Evolutionary conservation across 2,888 invertebrate species (phyloP), one percentile per base, ranked within the genome.

Genomic region (Eurytoma adleriae): DNA sequence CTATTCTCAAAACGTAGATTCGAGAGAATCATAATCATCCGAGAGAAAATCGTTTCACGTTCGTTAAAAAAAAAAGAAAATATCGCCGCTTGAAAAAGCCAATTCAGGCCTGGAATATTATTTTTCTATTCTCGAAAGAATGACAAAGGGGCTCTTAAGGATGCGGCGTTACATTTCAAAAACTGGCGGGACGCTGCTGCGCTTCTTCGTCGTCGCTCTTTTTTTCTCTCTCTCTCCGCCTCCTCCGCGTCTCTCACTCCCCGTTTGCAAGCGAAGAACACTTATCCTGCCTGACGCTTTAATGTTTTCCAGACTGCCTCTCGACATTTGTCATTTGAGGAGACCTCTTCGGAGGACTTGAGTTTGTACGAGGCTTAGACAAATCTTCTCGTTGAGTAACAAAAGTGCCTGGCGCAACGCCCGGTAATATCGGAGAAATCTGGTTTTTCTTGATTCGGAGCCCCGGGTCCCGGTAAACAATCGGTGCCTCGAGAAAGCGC

Each of bases 241-340:
- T 59, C 66, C 16, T 68, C 18, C 52, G 40, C 52, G 40, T 57
- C 57, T 57, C 52, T 71, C 61, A 3, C 57, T 68, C 50, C 10
- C 12, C 66, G 66, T 66, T 70, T 78, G 48, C 71, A 78, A 78
- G 73, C 54, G 27, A 70, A 73, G 75, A 75, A 71, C 78, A 67
- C 75, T 79, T 68, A 68, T 75, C 71, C 67, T 67, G 62, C 24
- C 24, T 59, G 66, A 67, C 66, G 77, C 67, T 80, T 78, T 80
- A 82, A 82, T 80, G 78, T 82, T 82, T 80, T 78, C 80, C 82
- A 82, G 82, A 74, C 79, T 80, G 66, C 74, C 79, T 80, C 74
- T 80, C 62, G 64, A 74, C 75, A 80, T 80, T 80, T 82, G 82
- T 82, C 82, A 80, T 80, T 71, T 52, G 68, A 78, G 72, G 59